phyloP scores from a whole-genome alignment of 2,888 invertebrate species.

The Melipona bicolor region DNA sequence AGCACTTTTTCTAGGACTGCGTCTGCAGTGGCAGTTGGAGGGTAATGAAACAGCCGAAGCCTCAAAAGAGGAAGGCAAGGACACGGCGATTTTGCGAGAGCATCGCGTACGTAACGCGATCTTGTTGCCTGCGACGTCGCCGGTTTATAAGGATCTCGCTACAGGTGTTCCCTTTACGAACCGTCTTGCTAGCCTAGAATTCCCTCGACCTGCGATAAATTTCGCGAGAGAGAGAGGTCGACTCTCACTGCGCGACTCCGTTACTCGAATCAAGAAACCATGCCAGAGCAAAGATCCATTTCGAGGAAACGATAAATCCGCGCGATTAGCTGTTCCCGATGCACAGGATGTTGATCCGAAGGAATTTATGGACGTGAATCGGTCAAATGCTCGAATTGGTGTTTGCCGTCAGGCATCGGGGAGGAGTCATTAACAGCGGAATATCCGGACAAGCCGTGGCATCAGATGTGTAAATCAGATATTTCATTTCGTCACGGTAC shows the following conservation, averaged over 20 bases:
- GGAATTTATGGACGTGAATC: constrained; percentile 20
- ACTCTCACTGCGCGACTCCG: background rate
- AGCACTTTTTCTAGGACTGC: constrained; percentile 53
- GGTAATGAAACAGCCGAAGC: constrained; percentile 42
- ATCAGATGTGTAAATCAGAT: constrained; percentile 74
- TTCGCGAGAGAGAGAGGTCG: background rate
- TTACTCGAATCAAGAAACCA: background rate
- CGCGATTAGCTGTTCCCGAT: background rate
- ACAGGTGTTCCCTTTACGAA: constrained; percentile 54
- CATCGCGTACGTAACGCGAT: constrained; percentile 41
- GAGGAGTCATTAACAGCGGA: constrained; percentile 52
- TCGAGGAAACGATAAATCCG: background rate
- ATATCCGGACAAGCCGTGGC: constrained; percentile 39
- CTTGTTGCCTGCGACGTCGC: constrained; percentile 48
- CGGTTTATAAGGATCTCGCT: constrained; percentile 55
- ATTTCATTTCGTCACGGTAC: constrained; percentile 75
- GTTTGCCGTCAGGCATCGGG: constrained; percentile 2
- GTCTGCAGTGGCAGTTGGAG: constrained; percentile 45
- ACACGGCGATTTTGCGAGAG: constrained; percentile 38
- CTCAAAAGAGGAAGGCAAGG: constrained; percentile 49
- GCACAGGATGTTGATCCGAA: background rate
- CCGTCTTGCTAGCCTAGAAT: constrained; percentile 35
- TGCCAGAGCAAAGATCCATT: background rate
- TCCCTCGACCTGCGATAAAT: constrained; percentile 6
- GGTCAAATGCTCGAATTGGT: constrained; percentile 37